phyloP scores from a whole-genome alignment of 2,113 vertebrate species.

The Empidonax alnorum region DNA sequence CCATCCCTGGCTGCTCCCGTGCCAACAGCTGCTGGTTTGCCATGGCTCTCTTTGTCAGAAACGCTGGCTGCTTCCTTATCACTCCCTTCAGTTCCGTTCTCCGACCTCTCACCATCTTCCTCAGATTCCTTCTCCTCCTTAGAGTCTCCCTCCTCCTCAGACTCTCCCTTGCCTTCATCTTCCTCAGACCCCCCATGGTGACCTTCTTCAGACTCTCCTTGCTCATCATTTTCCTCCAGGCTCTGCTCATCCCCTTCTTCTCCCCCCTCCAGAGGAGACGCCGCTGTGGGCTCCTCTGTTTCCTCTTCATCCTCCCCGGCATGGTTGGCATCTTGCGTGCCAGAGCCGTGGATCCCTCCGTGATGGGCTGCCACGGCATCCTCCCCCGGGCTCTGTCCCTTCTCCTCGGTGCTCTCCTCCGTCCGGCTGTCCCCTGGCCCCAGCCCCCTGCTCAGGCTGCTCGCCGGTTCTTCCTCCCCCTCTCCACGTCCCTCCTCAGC shows the following conservation, averaged over 20 bases:
- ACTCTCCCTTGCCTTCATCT: not conserved
- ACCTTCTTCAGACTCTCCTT: not conserved
- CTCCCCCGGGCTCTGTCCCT: not conserved
- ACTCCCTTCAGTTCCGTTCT: not conserved
- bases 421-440: not conserved
- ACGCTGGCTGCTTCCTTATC: accelerated
- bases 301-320: not conserved
- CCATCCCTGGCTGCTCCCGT: not conserved
- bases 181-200: not conserved
- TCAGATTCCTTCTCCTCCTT: conserved; percentile 2
- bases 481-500: not conserved
- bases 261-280: not conserved
- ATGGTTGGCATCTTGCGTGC: not conserved
- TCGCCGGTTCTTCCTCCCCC: not conserved
- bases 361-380: accelerated
- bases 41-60: not conserved
- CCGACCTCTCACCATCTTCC: not conserved
- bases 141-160: not conserved
- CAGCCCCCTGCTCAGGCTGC: not conserved
- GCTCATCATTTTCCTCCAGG: conserved; percentile 38
- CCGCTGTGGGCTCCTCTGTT: not conserved
- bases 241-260: not conserved
- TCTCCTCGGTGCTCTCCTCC: not conserved
- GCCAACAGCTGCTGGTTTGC: not conserved
- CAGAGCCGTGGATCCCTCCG: not conserved